Percentiles rank a stretch among this genome's conserved stretches.
phyloP scores from a whole-genome alignment of 2,113 vertebrate species.

The Emydura subglobosa region DNA sequence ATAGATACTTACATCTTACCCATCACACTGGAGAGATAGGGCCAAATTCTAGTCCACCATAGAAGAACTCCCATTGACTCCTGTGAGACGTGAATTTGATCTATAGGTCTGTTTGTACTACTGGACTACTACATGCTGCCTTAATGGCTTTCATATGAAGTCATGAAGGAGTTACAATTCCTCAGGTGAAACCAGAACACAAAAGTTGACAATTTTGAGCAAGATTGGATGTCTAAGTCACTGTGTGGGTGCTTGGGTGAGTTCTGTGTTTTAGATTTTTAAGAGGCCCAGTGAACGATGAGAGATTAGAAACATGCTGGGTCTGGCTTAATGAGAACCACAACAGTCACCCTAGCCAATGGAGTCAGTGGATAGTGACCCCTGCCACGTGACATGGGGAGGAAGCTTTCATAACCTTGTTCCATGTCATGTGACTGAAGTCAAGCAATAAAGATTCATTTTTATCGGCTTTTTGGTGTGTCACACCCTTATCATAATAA shows the following conservation, averaged over 20 bases:
- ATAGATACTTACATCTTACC: not conserved
- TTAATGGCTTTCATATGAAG: not conserved
- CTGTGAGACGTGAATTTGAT: not conserved
- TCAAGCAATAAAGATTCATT: not conserved
- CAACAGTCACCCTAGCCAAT: not conserved
- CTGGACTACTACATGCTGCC: not conserved
- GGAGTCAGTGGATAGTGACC: not conserved
- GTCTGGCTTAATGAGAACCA: not conserved
- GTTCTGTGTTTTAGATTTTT: not conserved
- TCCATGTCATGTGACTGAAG: not conserved
- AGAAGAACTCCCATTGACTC: not conserved
- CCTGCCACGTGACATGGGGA: not conserved
- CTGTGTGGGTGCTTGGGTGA: not conserved
- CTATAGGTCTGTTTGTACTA: not conserved
- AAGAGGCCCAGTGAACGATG: not conserved
- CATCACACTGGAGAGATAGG: not conserved
- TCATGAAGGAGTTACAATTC: not conserved
- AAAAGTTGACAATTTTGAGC: not conserved
- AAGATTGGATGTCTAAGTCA: not conserved
- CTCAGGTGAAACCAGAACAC: not conserved
- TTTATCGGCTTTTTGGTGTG: not conserved
- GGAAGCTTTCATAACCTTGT: not conserved
- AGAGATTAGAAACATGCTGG: conserved; percentile 12
- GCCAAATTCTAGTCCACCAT: not conserved
- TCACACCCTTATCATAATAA: not conserved